Evolutionary conservation across 2,113 vertebrate species (phyloP).

Genomic region (Thalassarche chlororhynchos): DNA sequence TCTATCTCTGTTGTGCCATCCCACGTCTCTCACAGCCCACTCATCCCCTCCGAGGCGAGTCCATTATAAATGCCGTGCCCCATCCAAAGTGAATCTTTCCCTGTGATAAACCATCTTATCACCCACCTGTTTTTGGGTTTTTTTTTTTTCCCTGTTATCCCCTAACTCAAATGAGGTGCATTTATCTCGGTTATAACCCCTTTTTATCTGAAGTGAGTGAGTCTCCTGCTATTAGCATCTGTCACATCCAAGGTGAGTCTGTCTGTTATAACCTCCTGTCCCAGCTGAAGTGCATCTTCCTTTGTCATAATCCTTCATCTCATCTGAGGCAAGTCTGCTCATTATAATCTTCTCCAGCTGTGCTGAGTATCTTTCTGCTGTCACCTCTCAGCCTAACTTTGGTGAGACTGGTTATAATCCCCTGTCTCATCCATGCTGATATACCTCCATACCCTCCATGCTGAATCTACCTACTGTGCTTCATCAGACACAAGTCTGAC

Average conservation of each 20-base stretch:
- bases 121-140: not conserved
- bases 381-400: not conserved
- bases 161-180: conserved; percentile 5
- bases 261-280: conserved; percentile 46
- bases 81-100: not conserved
- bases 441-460: not conserved
- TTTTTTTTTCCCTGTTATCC: not conserved
- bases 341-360: conserved; percentile 42
- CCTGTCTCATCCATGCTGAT: not conserved
- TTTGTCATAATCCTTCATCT: conserved; percentile 52
- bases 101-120: conserved; percentile 4
- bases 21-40: not conserved
- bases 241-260: conserved; percentile 55
- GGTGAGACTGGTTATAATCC: not conserved
- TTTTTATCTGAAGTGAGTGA: not conserved
- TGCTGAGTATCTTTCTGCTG: conserved; percentile 27
- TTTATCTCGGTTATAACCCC: conserved; percentile 29
- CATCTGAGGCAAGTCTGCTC: conserved; percentile 20
- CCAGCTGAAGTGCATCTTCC: conserved; percentile 45
- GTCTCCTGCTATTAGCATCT: conserved; percentile 52
- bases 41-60: not conserved
- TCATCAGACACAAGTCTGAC: not conserved
- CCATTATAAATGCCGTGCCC: not conserved
- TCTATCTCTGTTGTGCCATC: not conserved
- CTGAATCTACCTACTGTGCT: not conserved